Evolutionary conservation across 1,140 invertebrate species (phyloP).

Genomic region (Bombus huntii): DNA sequence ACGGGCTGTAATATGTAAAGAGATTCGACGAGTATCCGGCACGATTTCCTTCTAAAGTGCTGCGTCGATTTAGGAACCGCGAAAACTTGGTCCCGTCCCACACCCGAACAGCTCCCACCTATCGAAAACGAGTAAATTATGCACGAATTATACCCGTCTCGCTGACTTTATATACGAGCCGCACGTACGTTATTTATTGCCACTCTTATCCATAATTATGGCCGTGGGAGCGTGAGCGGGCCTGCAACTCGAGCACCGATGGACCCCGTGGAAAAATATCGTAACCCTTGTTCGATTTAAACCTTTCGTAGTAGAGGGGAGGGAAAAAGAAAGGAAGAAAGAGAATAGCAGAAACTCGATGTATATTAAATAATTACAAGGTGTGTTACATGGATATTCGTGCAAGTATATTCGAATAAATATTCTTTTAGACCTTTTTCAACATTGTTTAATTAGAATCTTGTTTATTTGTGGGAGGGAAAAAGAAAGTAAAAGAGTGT

Average conservation of each 20-base stretch:
- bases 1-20: slow-evolving; percentile 40
- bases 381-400: too few species aligned
- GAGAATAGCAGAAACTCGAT: neutral
- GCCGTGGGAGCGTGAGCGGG: neutral
- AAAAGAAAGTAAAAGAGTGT: too few species aligned
- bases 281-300: slow-evolving; percentile 9
- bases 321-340: neutral
- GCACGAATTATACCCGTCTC: slow-evolving; percentile 54
- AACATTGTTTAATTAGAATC: too few species aligned
- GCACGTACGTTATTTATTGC: slow-evolving; percentile 56
- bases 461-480: too few species aligned
- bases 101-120: neutral
- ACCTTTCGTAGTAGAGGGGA: neutral
- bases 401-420: too few species aligned
- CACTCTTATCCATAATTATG: slow-evolving; percentile 58
- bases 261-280: neutral
- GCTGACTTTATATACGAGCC: slow-evolving; percentile 44
- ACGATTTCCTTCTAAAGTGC: slow-evolving; percentile 30
- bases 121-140: slow-evolving; percentile 62
- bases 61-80: slow-evolving; percentile 55
- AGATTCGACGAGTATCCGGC: slow-evolving; percentile 2
- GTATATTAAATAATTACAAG: neutral
- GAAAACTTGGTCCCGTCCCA: neutral
- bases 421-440: fast-evolving
- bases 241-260: neutral